Evolutionary conservation across 2,888 invertebrate genomes (phyloP).

Genomic region (Eumerus sabulonum): DNA sequence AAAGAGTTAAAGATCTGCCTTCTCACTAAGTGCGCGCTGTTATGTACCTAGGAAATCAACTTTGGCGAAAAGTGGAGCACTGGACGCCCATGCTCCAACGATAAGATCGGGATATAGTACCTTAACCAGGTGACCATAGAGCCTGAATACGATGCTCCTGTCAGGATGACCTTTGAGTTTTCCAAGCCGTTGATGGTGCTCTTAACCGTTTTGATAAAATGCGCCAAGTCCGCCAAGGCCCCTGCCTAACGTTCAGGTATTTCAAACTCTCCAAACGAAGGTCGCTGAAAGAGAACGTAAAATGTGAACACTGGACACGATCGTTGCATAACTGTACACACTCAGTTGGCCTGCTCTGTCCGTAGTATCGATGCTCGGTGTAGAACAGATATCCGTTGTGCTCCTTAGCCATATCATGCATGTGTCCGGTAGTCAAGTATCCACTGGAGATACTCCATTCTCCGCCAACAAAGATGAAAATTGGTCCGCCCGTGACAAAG

Average conservation of each 20-base stretch:
- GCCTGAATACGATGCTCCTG: constrained; percentile 85
- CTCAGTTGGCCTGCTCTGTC: constrained; percentile 86
- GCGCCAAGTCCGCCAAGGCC: constrained; percentile 84
- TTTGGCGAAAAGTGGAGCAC: constrained; percentile 83
- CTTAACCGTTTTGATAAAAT: constrained; percentile 82
- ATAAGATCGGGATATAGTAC: constrained; percentile 83
- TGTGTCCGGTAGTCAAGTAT: constrained; percentile 82
- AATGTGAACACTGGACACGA: not conserved
- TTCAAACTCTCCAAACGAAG: constrained; percentile 81
- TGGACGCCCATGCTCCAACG: constrained; percentile 82
- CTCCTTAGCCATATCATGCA: constrained; percentile 81
- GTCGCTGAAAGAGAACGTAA: constrained; percentile 77
- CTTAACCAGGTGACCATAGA: constrained; percentile 86
- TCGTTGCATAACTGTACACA: constrained; percentile 76
- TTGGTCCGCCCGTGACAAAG: constrained; percentile 78
- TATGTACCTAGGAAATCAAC: constrained; percentile 81
- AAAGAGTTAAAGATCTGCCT: no score
- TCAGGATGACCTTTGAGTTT: constrained; percentile 80
- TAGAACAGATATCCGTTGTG: constrained; percentile 84
- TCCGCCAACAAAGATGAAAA: constrained; percentile 83
- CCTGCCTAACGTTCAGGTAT: constrained; percentile 83
- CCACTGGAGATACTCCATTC: constrained; percentile 84
- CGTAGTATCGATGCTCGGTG: no score
- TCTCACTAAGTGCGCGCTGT: no score
- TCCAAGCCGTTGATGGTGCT: constrained; percentile 73